Conservation (phyloP, 2,113 vertebrate species). For the Chascanopsetta lugubris region DNA sequence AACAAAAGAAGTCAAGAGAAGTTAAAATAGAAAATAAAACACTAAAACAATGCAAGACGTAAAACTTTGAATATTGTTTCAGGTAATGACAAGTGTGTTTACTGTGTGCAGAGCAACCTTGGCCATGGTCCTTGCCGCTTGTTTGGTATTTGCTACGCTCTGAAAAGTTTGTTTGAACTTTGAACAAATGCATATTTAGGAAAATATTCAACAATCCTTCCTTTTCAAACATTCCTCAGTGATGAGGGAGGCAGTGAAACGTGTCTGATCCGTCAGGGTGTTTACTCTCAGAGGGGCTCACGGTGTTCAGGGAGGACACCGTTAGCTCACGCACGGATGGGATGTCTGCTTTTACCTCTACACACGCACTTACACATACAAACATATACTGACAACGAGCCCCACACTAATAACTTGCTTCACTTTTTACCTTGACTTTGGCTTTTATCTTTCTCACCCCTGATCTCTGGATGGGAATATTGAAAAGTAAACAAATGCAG, state of each 20-base stretch:
- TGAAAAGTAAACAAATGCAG: constrained; percentile 29
- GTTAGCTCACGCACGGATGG: constrained; percentile 27
- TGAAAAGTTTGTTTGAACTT: constrained; percentile 37
- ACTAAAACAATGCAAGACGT: not conserved
- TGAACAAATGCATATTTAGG: constrained; percentile 33
- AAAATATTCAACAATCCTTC: constrained; percentile 33
- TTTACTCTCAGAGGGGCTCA: constrained; percentile 38
- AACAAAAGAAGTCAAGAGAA: too few relatives aligned
- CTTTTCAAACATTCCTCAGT: constrained; percentile 49
- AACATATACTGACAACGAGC: constrained; percentile 2
- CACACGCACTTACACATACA: constrained; percentile 3
- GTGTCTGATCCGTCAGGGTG: constrained; percentile 24
- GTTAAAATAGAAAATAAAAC: not conserved
- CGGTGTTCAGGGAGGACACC: constrained; percentile 23
- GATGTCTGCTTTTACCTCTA: constrained; percentile 26
- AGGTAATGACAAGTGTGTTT: not conserved
- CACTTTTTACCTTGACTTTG: constrained; percentile 27
- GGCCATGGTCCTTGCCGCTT: not conserved
- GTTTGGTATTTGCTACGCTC: constrained; percentile 18
- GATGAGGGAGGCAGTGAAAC: constrained; percentile 40
- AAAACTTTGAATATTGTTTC: not conserved
- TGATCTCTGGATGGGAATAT: constrained; percentile 19
- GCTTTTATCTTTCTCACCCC: constrained; percentile 43
- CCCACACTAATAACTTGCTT: constrained; percentile 20
- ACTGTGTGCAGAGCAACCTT: not conserved